phyloP scores from a whole-genome alignment of 2,888 invertebrate species.

The Linyphia triangularis region DNA sequence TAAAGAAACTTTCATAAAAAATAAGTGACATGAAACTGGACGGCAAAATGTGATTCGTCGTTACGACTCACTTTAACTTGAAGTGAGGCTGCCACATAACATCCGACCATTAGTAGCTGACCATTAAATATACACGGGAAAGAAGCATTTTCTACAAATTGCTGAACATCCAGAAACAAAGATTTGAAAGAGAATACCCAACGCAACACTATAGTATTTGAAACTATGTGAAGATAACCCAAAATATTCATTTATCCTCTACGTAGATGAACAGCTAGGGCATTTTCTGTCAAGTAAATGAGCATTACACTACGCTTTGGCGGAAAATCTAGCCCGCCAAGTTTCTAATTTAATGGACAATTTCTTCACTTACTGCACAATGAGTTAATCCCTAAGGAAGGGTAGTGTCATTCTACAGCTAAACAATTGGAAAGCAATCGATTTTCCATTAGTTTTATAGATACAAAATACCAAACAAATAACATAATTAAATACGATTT shows the following conservation, averaged over 20 bases:
- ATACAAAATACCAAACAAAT: conserved; percentile 55
- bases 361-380: conserved; percentile 11
- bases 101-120: not conserved
- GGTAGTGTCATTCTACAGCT: conserved; percentile 18
- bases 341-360: not conserved
- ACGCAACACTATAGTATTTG: not conserved
- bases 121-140: not conserved
- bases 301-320: conserved; percentile 32
- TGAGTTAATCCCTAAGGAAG: not conserved
- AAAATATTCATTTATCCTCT: not conserved
- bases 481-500: conserved; percentile 60
- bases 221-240: not conserved
- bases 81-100: not conserved
- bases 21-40: too few species aligned
- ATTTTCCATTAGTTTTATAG: conserved; percentile 22
- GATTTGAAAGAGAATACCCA: not conserved
- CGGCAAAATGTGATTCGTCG: not conserved
- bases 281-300: conserved; percentile 49
- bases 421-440: not conserved
- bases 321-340: conserved; percentile 14
- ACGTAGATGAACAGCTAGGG: conserved; percentile 22
- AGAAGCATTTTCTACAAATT: not conserved
- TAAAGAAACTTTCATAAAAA: too few species aligned
- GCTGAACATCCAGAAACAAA: not conserved
- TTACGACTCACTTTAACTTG: not conserved